phyloP scores from a whole-genome alignment of 92 coral and sea anemone genomes.

The Meandrina meandrites region DNA sequence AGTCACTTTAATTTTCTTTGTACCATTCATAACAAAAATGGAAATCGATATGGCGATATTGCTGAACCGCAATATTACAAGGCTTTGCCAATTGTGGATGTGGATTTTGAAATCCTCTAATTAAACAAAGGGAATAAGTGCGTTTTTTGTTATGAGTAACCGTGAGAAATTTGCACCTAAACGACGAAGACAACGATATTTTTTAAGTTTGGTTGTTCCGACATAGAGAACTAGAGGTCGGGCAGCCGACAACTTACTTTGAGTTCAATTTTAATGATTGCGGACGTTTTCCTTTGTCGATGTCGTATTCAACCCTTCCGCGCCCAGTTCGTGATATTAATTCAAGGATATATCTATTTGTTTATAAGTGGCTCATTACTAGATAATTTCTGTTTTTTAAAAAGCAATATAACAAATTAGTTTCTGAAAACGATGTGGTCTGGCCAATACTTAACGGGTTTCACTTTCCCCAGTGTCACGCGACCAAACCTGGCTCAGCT shows the following conservation, averaged over 20 bases:
- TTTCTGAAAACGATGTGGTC: not conserved
- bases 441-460: not conserved
- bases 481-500: not conserved
- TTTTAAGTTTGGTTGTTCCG: not conserved
- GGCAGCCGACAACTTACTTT: not conserved
- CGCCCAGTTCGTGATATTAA: not conserved
- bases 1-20: too few species aligned
- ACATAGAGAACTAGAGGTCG: not conserved
- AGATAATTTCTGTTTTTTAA: too few species aligned
- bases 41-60: not conserved
- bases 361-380: too few species aligned
- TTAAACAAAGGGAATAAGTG: not conserved
- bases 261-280: not conserved
- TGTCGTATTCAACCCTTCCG: not conserved
- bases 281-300: not conserved
- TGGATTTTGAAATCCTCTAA: not conserved
- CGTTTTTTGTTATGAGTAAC: too few species aligned
- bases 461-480: not conserved
- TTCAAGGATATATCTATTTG: not conserved
- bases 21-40: not conserved
- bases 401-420: not conserved
- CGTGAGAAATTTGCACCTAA: not conserved
- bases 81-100: not conserved
- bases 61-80: not conserved
- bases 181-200: too few species aligned